Base-by-base conservation (phyloP, 2,797 vertebrate genomes). In the Notolabrus celidotus region DNA sequence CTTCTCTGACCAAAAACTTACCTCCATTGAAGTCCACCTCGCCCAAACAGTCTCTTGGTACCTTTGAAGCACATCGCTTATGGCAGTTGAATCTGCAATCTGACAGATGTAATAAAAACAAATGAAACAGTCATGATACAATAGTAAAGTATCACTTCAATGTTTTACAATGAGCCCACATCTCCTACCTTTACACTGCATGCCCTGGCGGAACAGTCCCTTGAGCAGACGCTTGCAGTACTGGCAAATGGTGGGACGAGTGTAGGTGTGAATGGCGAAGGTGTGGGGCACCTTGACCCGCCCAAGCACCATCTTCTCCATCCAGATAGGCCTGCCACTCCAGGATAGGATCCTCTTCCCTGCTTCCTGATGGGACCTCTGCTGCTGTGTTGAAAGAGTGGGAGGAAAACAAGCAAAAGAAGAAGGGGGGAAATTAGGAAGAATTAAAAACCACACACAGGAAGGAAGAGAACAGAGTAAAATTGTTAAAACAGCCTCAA, bases 81-180 rank as follows among this genome's bases (percentile, higher is more conserved):
- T 99, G 97, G 80, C 97, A 99, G 82, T 99, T 99, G 87, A 99
- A 99, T 90, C 95, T 96, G 92, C 97, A 99, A 86, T 99, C 97
- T 99, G 85, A 65, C 87, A 87, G 29, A 66, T 33, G 2, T 49
- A 0, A 68, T 10, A 10, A 0, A n/a, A 29, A 29, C 31, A 50
- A 56, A 20, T 10, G 1, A 54, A 0, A 19, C 16, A 31, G 27
- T 67, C 4, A 6, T n/a, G 8, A 15, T n/a, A 45, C 19, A 52
- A 10, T 19, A 27, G 5, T 36, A 38, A 71, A 31, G 17, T 15
- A n/a, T 45, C 45, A 34, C 2, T 0, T 2, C 57, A 53, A 20
- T 34, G 7, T 29, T 49, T 17, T n/a, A 9, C 10, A 60, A 50
- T 23, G 0, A 60, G 52, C 2, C 25, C 36, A 1, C 41, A 10